Percentiles rank a stretch among this genome's conserved stretches.
Evolutionary conservation across 2,113 vertebrate species (phyloP).

Genomic region (Ameiurus melas): DNA sequence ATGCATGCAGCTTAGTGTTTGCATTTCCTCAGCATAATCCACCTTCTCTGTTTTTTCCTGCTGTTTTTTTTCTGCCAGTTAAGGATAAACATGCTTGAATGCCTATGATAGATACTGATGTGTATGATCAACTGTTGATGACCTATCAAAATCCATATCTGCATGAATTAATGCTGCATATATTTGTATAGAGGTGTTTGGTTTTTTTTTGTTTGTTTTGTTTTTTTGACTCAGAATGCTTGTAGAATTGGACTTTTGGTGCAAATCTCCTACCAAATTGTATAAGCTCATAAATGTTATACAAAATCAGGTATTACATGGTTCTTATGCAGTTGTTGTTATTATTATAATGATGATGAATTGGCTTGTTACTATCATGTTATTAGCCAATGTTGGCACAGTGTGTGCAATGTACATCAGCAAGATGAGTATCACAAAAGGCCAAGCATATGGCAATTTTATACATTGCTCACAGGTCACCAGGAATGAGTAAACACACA

Average conservation of each 20-base stretch:
- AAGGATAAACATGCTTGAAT: constrained; percentile 56
- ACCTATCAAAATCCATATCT: not conserved
- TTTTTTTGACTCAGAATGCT: too few relatives aligned
- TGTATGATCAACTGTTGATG: not conserved
- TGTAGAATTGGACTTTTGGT: not conserved
- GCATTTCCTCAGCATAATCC: constrained; percentile 29
- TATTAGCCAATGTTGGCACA: not conserved
- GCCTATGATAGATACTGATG: not conserved
- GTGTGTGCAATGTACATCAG: not conserved
- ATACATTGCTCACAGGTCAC: not conserved
- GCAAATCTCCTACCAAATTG: not conserved
- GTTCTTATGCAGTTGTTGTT: not conserved
- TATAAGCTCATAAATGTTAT: not conserved
- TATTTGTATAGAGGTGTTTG: not conserved
- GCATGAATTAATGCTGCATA: not conserved
- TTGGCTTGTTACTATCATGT: not conserved
- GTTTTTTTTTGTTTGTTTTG: not conserved
- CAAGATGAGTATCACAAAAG: not conserved
- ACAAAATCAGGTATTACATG: not conserved
- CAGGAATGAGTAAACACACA: not conserved
- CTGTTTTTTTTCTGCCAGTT: constrained; percentile 29
- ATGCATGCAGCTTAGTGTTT: constrained; percentile 21
- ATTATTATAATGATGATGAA: not conserved
- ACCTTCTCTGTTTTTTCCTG: constrained; percentile 15
- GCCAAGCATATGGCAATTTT: not conserved